Evolutionary conservation across 2,113 vertebrate species (phyloP).

Genomic region (Amphilophus citrinellus): DNA sequence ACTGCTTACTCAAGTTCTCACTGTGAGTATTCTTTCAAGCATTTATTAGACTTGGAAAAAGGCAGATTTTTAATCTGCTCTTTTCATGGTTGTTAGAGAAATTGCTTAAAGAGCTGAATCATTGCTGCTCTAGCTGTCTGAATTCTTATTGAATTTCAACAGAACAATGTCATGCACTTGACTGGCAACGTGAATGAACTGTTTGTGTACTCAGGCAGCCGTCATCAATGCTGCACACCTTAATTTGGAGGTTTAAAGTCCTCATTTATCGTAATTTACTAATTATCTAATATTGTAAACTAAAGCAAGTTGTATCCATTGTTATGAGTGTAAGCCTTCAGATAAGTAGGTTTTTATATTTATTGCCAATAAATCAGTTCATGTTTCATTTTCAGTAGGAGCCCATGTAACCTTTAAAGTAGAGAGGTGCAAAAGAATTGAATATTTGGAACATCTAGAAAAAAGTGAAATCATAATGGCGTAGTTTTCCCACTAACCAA

Average conservation of each 20-base stretch:
- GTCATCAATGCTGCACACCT: not conserved
- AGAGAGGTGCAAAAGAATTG: not conserved
- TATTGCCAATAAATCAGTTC: not conserved
- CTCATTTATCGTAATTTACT: not conserved
- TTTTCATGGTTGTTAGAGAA: not conserved
- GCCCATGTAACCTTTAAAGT: not conserved
- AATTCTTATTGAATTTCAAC: slow-evolving; percentile 1
- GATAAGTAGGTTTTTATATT: not conserved
- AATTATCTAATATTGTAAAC: not conserved
- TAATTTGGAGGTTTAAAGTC: slow-evolving; percentile 11
- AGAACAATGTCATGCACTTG: slow-evolving; percentile 2
- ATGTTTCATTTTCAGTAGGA: too few relatives aligned
- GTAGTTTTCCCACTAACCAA: not conserved
- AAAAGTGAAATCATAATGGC: not conserved
- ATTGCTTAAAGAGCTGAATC: not conserved
- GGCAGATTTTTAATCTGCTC: slow-evolving; percentile 7
- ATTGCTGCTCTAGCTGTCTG: slow-evolving; percentile 18
- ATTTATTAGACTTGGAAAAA: not conserved
- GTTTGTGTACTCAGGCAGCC: too few relatives aligned
- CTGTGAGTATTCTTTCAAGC: slow-evolving; percentile 82
- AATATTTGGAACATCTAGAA: not conserved
- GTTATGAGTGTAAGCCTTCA: not conserved
- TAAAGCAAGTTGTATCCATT: not conserved
- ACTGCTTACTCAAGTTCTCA: slow-evolving; percentile 95
- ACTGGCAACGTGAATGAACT: not conserved